Evolutionary conservation across 2,888 invertebrate genomes (phyloP), one percentile per base, ranked within the genome.

Genomic region (Parelbella ahira): DNA sequence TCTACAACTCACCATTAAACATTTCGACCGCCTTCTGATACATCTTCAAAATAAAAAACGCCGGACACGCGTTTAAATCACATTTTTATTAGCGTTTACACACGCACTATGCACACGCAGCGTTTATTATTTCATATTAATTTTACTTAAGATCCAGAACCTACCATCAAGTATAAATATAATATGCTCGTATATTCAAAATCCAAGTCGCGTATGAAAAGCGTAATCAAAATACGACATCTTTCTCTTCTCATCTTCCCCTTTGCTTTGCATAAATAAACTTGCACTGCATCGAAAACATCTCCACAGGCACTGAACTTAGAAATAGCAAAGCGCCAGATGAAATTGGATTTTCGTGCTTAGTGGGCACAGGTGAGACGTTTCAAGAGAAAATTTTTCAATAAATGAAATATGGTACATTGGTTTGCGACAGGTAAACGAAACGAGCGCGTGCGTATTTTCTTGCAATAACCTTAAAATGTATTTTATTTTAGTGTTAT

Each of bases 401-500:
- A 71, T 70, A 70, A 63, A 71, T 75, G 73, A 72, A 72, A 78
- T 64, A 69, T 75, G 58, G 52, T 68, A 74, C n/a, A n/a, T 73
- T 72, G 68, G 62, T 67, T 63, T 61, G 54, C 59, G 56, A 56
- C 51, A 57, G 54, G 54, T 41, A 56, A 60, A 54, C 49, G 41
- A 34, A 42, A 28, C 34, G 46, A 51, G 18, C 36, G 33, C 28
- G 36, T 46, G 41, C 41, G 37, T 48, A 44, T 46, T 46, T 37
- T 10, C 21, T n/a, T 41, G 20, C 13, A 25, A 33, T 27, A 33
- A 25, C 20, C 6, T 27, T 20, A 19, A 41, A 41, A 15, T 32
- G 24, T 38, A 30, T 32, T 32, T 38, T 39, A 39, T 33, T 25
- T 8, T 19, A 39, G 32, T 39, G 32, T 19, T 25, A 39, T 38